phyloP scores from a whole-genome alignment of 2,888 invertebrate species.

The Cynaeus angustus region DNA sequence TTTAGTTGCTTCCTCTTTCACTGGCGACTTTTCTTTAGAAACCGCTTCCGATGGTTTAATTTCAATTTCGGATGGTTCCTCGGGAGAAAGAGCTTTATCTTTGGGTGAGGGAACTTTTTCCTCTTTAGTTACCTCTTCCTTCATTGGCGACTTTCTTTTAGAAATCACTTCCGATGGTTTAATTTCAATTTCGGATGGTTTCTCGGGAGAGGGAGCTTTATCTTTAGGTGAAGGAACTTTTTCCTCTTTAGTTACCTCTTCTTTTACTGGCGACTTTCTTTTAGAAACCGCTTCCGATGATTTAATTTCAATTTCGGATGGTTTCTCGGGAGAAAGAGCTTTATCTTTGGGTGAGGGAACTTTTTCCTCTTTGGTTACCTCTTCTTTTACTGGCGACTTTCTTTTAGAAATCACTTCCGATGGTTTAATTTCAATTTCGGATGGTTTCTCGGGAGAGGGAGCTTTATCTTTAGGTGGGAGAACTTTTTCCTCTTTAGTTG shows the following conservation, averaged over 20 bases:
- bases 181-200: background rate
- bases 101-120: background rate
- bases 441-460: constrained; percentile 2
- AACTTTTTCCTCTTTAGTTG: background rate
- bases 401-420: background rate
- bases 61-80: background rate
- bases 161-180: background rate
- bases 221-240: background rate
- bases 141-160: background rate
- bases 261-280: background rate
- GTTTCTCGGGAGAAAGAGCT: background rate
- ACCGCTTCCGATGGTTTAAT: background rate
- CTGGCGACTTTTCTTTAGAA: background rate
- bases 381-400: background rate
- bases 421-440: constrained; percentile 1
- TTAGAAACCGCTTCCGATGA: background rate
- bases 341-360: background rate
- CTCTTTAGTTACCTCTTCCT: background rate
- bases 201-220: background rate
- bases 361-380: background rate
- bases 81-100: background rate
- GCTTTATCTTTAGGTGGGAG: constrained; percentile 7
- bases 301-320: constrained; percentile 1
- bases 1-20: background rate
- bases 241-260: background rate